These are phyloP conservation scores for Craseonycteris thonglongyai DNA, from an alignment of 2,113 vertebrate genomes.

Conservation along the genomic window DNA sequence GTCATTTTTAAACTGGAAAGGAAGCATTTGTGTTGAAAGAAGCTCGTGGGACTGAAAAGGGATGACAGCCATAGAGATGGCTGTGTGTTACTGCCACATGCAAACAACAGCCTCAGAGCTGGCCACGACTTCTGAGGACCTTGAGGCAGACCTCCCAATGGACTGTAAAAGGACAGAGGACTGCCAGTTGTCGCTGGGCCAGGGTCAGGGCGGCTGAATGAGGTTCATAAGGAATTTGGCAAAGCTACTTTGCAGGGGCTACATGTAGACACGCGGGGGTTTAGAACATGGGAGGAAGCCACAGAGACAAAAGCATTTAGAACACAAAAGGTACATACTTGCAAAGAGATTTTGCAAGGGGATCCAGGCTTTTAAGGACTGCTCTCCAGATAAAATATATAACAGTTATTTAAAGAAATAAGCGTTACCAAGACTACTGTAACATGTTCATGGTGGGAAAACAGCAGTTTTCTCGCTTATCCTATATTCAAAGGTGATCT, in stretches of 20 bases:
- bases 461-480: background rate
- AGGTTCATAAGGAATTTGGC: background rate
- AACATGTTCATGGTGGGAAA: background rate
- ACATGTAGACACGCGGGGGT: background rate
- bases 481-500: background rate
- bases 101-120: slow-evolving; percentile 37
- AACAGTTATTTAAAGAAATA: background rate
- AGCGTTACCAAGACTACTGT: background rate
- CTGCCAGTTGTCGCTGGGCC: background rate
- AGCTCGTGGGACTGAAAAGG: slow-evolving; percentile 51
- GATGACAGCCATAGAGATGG: slow-evolving; percentile 61
- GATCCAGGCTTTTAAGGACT: background rate
- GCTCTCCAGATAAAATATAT: background rate
- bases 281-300: background rate
- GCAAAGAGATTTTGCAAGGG: background rate
- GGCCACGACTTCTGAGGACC: background rate
- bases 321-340: background rate
- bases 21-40: slow-evolving; percentile 53
- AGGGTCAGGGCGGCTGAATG: background rate
- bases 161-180: background rate
- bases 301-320: background rate
- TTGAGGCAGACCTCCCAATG: background rate
- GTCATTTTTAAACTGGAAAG: slow-evolving; percentile 42
- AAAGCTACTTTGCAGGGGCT: background rate
- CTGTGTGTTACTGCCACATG: slow-evolving; percentile 43